Evolutionary conservation across 2,888 invertebrate genomes (phyloP).

Genomic region (Cabera pusaria): DNA sequence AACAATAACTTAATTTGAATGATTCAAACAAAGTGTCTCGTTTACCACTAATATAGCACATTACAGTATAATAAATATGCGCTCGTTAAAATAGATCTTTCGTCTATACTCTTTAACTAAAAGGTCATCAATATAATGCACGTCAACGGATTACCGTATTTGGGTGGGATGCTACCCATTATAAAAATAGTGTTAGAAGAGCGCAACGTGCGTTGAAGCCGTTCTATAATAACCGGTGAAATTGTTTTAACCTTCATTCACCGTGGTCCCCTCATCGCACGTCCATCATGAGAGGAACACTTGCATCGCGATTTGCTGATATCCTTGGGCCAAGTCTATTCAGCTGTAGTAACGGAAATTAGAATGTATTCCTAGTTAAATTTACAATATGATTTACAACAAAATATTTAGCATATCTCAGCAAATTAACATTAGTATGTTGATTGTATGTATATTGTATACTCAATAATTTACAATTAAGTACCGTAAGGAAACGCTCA

Average conservation of each 20-base stretch:
- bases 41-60: too few relatives aligned
- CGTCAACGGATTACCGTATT: conserved; percentile 6
- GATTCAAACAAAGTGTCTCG: too few relatives aligned
- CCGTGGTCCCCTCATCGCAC: conserved; percentile 13
- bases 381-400: too few relatives aligned
- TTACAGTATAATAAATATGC: too few relatives aligned
- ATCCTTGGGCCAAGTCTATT: conserved; percentile 3
- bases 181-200: conserved; percentile 19
- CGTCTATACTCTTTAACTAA: conserved; percentile 9
- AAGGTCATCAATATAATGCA: conserved; percentile 20
- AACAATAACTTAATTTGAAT: too few relatives aligned
- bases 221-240: conserved; percentile 18
- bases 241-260: conserved; percentile 34
- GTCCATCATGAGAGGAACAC: not conserved
- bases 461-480: too few relatives aligned
- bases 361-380: too few relatives aligned
- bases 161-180: conserved; percentile 23
- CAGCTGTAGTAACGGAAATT: not conserved
- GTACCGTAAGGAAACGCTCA: too few relatives aligned
- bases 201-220: conserved; percentile 11
- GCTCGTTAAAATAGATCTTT: too few relatives aligned
- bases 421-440: too few relatives aligned
- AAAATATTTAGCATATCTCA: too few relatives aligned
- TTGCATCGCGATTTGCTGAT: conserved; percentile 2
- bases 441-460: too few relatives aligned